phyloP scores from a whole-genome alignment of 2,797 vertebrate species.

The Notolepis coatsorum region DNA sequence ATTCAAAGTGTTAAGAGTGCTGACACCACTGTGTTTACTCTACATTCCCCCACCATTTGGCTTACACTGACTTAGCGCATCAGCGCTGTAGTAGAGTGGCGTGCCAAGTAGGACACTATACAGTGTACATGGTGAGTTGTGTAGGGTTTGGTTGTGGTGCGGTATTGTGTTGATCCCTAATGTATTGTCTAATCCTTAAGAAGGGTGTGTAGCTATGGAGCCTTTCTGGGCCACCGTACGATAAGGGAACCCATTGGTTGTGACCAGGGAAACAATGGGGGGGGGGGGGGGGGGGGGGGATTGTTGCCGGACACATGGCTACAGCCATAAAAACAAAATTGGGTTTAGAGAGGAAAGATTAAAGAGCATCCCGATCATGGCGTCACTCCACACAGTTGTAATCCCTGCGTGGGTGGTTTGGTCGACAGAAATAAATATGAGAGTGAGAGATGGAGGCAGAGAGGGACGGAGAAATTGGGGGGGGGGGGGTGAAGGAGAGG shows the following conservation, averaged over 20 bases:
- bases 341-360: constrained; percentile 51
- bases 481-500: background rate
- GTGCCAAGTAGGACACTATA: background rate
- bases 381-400: constrained; percentile 50
- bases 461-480: background rate
- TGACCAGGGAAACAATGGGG: background rate
- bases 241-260: background rate
- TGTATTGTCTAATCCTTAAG: background rate
- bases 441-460: too few relatives aligned
- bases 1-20: too few relatives aligned
- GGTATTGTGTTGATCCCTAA: background rate
- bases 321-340: constrained; percentile 36
- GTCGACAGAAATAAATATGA: too few relatives aligned
- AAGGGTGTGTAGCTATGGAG: background rate
- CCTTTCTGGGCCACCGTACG: background rate
- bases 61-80: too few relatives aligned
- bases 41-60: too few relatives aligned
- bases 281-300: background rate
- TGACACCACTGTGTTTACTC: too few relatives aligned
- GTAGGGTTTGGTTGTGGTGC: background rate
- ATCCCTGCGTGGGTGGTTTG: constrained; percentile 57
- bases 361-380: constrained; percentile 54
- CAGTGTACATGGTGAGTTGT: background rate
- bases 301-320: constrained; percentile 36
- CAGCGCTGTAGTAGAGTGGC: too few relatives aligned